Conservation (phyloP, 2,113 vertebrate species). For the Salvator merianae region DNA sequence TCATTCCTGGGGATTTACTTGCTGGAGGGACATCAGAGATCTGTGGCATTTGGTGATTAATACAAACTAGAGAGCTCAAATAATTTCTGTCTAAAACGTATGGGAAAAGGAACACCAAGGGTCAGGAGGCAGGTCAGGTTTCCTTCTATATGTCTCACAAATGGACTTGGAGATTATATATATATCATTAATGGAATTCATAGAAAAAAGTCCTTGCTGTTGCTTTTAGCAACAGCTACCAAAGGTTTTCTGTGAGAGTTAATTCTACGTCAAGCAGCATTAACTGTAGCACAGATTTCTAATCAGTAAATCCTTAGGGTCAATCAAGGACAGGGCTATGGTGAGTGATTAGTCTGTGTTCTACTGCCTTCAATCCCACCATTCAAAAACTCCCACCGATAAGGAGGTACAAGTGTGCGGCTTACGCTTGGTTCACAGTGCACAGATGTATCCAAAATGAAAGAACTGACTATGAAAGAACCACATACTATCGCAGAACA, state of each 20-base stretch:
- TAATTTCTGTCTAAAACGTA: not conserved
- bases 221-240: constrained; percentile 47
- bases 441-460: not conserved
- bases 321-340: constrained; percentile 49
- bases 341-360: constrained; percentile 15
- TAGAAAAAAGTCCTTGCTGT: constrained; percentile 11
- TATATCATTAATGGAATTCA: not conserved
- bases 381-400: constrained; percentile 15
- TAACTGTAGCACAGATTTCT: constrained; percentile 62
- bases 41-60: constrained; percentile 44
- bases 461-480: no score
- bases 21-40: constrained; percentile 33
- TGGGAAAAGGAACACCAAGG: not conserved
- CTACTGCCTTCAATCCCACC: not conserved
- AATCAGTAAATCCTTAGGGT: constrained; percentile 61
- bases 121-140: not conserved
- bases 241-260: constrained; percentile 51
- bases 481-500: constrained; percentile 1
- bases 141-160: not conserved
- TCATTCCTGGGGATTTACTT: constrained; percentile 21
- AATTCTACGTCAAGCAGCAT: constrained; percentile 69
- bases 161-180: not conserved
- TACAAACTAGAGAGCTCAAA: constrained; percentile 11
- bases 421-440: constrained; percentile 1
- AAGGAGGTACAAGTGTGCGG: constrained; percentile 14